Evolutionary conservation across 2,888 invertebrate genomes (phyloP), one percentile per base, ranked within the genome.

Genomic region (Chloroclystis v-ata): DNA sequence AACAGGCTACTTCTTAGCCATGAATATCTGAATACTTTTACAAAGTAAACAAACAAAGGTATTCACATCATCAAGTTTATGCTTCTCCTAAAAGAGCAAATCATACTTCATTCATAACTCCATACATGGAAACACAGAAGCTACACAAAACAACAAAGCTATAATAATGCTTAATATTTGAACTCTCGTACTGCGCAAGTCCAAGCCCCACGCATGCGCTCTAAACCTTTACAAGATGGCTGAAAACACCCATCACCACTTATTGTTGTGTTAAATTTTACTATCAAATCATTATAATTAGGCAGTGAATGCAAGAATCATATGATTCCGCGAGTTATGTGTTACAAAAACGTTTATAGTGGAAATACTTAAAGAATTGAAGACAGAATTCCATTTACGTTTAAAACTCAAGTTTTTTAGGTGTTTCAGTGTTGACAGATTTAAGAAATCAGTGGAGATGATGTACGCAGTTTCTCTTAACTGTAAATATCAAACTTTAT

Each of bases 341-440:
- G 2, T 29, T 11, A 39, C n/a, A n/a, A n/a, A n/a, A n/a, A n/a
- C 37, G 28, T 10, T 20, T 10, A 26, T 28, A 29, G 33, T 38
- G 13, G 3, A 29, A 30, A 5, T 4, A 20, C 5, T 20, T 20
- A 20, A 20, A 5, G 3, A 20, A 5, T 20, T 20, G 20, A 20
- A 20, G 20, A 20, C 5, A 20, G 2, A 4, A 20, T 20, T 20
- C 3, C 20, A 5, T 20, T 20, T 20, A 5, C 20, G 20, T 20
- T 20, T 20, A 20, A 20, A 5, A 20, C 5, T 2, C 20, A 20
- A 5, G 20, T 20, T n/a, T n/a, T n/a, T n/a, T n/a, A n/a, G n/a
- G n/a, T n/a, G n/a, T n/a, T 20, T 4, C 20, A 20, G 54, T 73
- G 74, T 72, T 72, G 73, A 75, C 69, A 72, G 67, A 67, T 66